Evolutionary conservation across 2,888 invertebrate genomes (phyloP).

Genomic region (Acanthosoma haemorrhoidale): DNA sequence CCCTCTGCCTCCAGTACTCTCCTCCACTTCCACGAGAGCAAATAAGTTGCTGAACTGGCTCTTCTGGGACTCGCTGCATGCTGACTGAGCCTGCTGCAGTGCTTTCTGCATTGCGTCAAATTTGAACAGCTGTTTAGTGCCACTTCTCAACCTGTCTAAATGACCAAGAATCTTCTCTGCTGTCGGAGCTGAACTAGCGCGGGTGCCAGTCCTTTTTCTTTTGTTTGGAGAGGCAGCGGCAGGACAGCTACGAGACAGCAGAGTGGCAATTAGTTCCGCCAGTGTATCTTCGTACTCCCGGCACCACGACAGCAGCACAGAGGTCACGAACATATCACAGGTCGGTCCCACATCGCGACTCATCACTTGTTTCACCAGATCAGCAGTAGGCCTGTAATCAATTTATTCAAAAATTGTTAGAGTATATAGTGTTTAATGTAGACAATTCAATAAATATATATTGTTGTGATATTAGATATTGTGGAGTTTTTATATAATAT

Average conservation of each 20-base stretch:
- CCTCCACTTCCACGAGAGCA: constrained; percentile 84
- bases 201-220: constrained; percentile 48
- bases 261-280: constrained; percentile 70
- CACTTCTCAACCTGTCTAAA: constrained; percentile 75
- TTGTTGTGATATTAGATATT: no score
- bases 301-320: constrained; percentile 90
- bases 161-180: constrained; percentile 71
- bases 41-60: constrained; percentile 87
- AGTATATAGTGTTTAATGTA: no score
- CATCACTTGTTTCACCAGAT: constrained; percentile 77
- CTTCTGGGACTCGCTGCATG: constrained; percentile 82
- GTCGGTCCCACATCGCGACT: constrained; percentile 64
- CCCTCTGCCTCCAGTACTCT: constrained; percentile 45
- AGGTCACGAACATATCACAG: constrained; percentile 83
- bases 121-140: constrained; percentile 56
- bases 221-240: constrained; percentile 81
- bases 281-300: constrained; percentile 85
- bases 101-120: constrained; percentile 89
- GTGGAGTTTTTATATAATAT: no score
- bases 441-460: no score
- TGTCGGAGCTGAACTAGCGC: constrained; percentile 41
- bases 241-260: constrained; percentile 76
- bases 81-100: constrained; percentile 72
- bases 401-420: no score
- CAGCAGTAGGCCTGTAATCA: constrained; percentile 72